phyloP scores from a whole-genome alignment of 2,888 invertebrate species.

The Bugulina stolonifera region DNA sequence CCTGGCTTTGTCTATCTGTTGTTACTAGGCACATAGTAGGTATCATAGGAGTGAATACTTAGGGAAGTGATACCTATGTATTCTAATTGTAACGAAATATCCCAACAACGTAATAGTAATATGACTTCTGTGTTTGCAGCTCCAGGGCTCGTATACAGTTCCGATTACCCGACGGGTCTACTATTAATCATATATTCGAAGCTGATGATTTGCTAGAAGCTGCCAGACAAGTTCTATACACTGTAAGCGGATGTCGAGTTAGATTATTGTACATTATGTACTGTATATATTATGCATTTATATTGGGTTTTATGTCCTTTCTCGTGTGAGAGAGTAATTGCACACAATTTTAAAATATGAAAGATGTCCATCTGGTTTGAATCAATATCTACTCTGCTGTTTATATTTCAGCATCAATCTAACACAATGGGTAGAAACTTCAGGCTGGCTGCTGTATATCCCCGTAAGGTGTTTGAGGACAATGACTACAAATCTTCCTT shows the following conservation, averaged over 20 bases:
- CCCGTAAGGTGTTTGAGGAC: slow-evolving; percentile 63
- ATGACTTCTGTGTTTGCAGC: slow-evolving; percentile 38
- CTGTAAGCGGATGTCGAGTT: slow-evolving; percentile 33
- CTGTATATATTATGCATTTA: no score
- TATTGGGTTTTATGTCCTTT: no score
- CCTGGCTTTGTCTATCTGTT: no score
- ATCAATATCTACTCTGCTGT: background rate
- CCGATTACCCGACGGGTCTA: slow-evolving; percentile 73
- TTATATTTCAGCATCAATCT: background rate
- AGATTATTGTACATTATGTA: no score
- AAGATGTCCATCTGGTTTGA: no score
- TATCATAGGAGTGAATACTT: no score
- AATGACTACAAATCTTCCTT: slow-evolving; percentile 59
- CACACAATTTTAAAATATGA: no score
- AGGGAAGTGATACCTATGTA: no score
- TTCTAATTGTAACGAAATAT: no score
- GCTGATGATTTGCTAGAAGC: slow-evolving; percentile 62
- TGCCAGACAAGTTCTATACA: slow-evolving; percentile 47
- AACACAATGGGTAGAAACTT: background rate
- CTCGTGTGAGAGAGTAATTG: no score
- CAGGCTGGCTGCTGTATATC: slow-evolving; percentile 68
- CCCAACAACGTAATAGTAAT: no score
- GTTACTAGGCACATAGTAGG: no score
- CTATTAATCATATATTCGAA: slow-evolving; percentile 68
- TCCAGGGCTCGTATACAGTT: slow-evolving; percentile 73